Evolutionary conservation across 1,140 invertebrate species (phyloP), one percentile per base, ranked within the genome.

Genomic region (Himalopsyche phryganea): DNA sequence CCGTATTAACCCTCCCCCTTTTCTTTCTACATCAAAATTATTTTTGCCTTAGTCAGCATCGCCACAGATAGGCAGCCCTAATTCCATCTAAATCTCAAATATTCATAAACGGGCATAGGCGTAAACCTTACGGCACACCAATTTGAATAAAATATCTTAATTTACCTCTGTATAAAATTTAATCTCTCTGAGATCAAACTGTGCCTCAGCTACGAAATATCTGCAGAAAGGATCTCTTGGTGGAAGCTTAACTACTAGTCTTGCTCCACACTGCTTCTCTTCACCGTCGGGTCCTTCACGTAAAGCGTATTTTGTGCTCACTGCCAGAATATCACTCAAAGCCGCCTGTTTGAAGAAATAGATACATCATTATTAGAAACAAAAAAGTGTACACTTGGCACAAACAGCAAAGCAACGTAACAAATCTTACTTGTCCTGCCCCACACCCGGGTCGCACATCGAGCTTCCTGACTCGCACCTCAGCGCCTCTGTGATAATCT

Each of bases 141-240:
- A n/a, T n/a, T n/a, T n/a, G n/a, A n/a, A n/a, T n/a, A n/a, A n/a
- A n/a, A n/a, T n/a, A n/a, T n/a, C n/a, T n/a, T n/a, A n/a, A n/a
- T 9, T 28, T 69, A 89, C 82, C 80, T 88, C 81, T 0, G 88
- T 91, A 69, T 91, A 91, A 73, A 91, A 91, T 58, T 89, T 85
- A 64, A 91, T 91, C 72, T 91, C 89, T 42, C 89, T 77, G 1
- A 89, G 81, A 72, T 91, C 88, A 67, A 91, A 90, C 71, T 90
- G 88, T 1, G 87, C 88, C 68, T 90, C 87, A 28, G 85, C 87
- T 23, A 90, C 87, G 68, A 90, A 90, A 54, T 84, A 84, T 20
- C 88, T 75, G 53, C 83, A 86, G 72, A 86, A 90, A 2, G 84
- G 85, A 72, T 89, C 87, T 65, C 83, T 83, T 6, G 85, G 89